Percentiles rank a stretch among this genome's conserved stretches.
These are phyloP conservation scores for Myiothlypis coronata DNA, from an alignment of 2,797 vertebrate species.

Conservation along the genomic window DNA sequence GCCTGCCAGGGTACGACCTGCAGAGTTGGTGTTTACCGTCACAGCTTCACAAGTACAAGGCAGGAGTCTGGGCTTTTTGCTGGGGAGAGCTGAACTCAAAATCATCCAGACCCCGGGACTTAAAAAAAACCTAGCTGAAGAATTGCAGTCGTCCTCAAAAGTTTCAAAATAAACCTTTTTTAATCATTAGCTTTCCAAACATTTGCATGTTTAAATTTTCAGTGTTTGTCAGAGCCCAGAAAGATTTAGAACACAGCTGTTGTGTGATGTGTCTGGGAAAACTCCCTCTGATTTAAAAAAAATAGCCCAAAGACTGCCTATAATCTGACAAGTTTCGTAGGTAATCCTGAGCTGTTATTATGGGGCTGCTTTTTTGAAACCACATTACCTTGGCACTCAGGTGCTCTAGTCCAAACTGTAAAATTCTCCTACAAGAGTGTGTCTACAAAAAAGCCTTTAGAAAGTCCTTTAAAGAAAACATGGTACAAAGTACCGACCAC, in stretches of 20 bases:
- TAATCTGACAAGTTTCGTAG: neutral
- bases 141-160: constrained; percentile 1
- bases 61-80: neutral
- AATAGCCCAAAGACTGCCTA: neutral
- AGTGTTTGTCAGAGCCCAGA: constrained; percentile 50
- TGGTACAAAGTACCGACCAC: neutral
- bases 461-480: neutral
- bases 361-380: neutral
- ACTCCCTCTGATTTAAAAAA: neutral
- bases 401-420: neutral
- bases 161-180: constrained; percentile 70
- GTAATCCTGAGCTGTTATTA: neutral
- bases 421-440: neutral
- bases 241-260: constrained; percentile 70
- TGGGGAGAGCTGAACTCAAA: neutral
- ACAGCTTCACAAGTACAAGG: neutral
- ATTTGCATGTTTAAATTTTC: constrained; percentile 63
- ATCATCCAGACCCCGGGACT: neutral
- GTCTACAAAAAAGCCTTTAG: neutral
- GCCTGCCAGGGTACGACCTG: constrained; percentile 43
- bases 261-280: constrained; percentile 41
- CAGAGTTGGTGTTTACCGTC: neutral
- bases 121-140: neutral
- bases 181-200: constrained; percentile 71
- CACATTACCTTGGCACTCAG: neutral